Conservation (phyloP, 37 sponge, comb jelly and placozoan genomes). For the Lycopodina hypogea region DNA sequence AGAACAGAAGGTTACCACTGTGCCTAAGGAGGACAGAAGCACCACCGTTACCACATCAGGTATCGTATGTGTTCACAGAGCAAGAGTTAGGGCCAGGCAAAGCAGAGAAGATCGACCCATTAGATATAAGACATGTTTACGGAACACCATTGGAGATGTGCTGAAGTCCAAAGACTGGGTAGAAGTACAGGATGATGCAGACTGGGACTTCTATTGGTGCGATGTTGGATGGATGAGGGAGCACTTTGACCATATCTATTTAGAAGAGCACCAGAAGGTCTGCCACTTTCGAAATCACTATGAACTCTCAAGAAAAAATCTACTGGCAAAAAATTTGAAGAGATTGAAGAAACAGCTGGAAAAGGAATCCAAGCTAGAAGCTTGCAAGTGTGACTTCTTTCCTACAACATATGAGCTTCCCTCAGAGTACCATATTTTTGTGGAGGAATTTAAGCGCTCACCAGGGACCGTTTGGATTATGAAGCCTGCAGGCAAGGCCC, state of each 20-base stretch:
- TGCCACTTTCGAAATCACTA: conserved; percentile 99
- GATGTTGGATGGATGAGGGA: conserved; percentile 98
- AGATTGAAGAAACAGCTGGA: conserved; percentile 79
- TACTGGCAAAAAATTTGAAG: conserved; percentile 96
- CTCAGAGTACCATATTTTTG: conserved; percentile 98
- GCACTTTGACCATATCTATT: conserved; percentile 90
- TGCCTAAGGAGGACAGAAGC: too few species aligned
- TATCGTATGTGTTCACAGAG: background rate
- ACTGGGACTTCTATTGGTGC: conserved; percentile 99
- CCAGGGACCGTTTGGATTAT: conserved; percentile 99
- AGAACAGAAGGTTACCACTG: too few species aligned
- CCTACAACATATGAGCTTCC: conserved; percentile 98
- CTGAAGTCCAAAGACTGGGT: conserved; percentile 90
- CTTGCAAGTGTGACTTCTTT: conserved; percentile 91
- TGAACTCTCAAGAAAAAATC: conserved; percentile 94
- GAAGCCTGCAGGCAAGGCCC: conserved; percentile 98
- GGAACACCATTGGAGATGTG: conserved; percentile 92
- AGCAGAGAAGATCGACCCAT: conserved; percentile 38
- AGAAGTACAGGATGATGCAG: conserved; percentile 88
- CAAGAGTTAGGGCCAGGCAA: background rate
- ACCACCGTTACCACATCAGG: too few species aligned
- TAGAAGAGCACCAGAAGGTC: conserved; percentile 94
- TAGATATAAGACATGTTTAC: conserved; percentile 79
- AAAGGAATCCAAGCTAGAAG: conserved; percentile 78
- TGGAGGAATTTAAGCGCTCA: conserved; percentile 94